Base-by-base conservation (phyloP, 1,140 invertebrate genomes). In the Drosophila rufa region DNA sequence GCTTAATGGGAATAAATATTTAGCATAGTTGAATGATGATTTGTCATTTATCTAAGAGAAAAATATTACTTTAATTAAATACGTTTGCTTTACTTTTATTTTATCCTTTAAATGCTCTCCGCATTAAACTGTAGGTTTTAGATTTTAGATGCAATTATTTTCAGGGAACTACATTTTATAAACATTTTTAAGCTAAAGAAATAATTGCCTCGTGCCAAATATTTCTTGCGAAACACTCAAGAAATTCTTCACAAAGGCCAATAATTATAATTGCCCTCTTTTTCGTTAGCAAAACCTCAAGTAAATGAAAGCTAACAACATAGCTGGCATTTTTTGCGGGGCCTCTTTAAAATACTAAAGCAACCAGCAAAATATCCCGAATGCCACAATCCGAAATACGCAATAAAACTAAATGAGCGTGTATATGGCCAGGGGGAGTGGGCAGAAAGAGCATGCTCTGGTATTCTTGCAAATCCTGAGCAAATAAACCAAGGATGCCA, bases 341-440 rank as follows among this genome's bases (percentile, higher is more conserved):
- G 40, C 30, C 51, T 70, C 62, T 68, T 70, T 55, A 70, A 70
- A 70, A 68, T 68, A 30, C 67, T 55, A 36, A 65, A 51, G 66
- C 36, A 69, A 38, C 60, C 66, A 38, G 60, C 27, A 40, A 71
- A 71, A 73, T 59, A 50, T 71, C 8, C 53, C 53, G 45, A 81
- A 81, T 58, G 58, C 78, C 57, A 59, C 57, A 80, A 80, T 47
- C 68, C 69, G n/a, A 79, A 80, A 70, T 57, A 56, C 80, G 76
- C 69, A 69, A 86, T 82, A 86, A 86, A 86, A 85, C 65, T 75
- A 79, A 85, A 86, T 86, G 78, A 56, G 82, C 66, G 51, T 79
- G 62, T 70, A 48, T 61, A 27, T 58, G 17, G 33, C 40, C 22
- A 30, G 25, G 55, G 47, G 48, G 51, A 53, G 19, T 79, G 51